phyloP scores from a whole-genome alignment of 2,888 invertebrate species.

The Drepana falcataria region DNA sequence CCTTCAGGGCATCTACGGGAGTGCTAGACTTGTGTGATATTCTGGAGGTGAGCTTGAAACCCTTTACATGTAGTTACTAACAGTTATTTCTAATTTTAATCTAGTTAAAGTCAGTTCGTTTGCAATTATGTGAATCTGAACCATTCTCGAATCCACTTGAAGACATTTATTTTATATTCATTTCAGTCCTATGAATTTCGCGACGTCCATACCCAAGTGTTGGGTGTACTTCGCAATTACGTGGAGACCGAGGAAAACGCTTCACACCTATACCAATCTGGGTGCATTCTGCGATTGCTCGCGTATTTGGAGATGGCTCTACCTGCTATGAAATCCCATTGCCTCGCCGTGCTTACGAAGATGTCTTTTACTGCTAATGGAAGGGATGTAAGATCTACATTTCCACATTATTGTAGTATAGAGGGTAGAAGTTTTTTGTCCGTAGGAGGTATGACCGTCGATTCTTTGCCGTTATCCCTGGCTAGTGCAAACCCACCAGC shows the following conservation, averaged over 20 bases:
- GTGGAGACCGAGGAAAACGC: slow-evolving; percentile 67
- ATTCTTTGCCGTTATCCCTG: too few species aligned
- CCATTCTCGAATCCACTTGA: too few species aligned
- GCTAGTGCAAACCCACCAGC: too few species aligned
- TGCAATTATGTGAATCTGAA: too few species aligned
- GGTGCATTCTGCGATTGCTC: slow-evolving; percentile 58
- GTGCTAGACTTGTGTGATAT: slow-evolving; percentile 69
- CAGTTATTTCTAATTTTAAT: too few species aligned
- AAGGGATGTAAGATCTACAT: slow-evolving; percentile 45
- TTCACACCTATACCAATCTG: slow-evolving; percentile 56
- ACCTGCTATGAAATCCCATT: slow-evolving; percentile 64
- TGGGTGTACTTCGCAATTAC: slow-evolving; percentile 59
- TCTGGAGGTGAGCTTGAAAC: slow-evolving; percentile 54
- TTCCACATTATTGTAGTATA: too few species aligned
- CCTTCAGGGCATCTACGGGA: slow-evolving; percentile 69
- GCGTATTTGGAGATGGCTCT: slow-evolving; percentile 68
- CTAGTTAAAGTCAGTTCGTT: too few species aligned
- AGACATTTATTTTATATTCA: too few species aligned
- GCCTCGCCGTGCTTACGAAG: slow-evolving; percentile 63
- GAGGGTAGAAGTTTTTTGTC: too few species aligned
- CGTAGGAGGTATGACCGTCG: too few species aligned
- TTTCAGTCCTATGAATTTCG: slow-evolving; percentile 66
- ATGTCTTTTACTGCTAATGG: slow-evolving; percentile 63
- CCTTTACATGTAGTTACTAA: too few species aligned
- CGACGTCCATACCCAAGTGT: slow-evolving; percentile 59